Evolutionary conservation across 2,888 invertebrate species (phyloP).

Genomic region (Eristalis tenax): DNA sequence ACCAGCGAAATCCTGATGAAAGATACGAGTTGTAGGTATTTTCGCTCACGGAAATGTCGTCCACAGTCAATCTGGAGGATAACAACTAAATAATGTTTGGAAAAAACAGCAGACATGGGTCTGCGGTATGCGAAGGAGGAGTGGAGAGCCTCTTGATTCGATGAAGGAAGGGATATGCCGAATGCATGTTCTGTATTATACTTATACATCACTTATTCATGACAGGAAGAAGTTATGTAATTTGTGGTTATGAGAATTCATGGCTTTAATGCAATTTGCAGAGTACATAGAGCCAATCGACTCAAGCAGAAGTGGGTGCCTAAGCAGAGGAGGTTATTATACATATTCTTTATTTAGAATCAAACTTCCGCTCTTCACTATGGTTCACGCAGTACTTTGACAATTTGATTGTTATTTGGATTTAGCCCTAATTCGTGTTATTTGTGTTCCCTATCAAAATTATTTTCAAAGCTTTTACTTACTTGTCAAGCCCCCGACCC

Average conservation of each 20-base stretch:
- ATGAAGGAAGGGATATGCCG: neutral
- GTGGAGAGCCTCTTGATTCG: neutral
- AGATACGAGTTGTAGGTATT: constrained; percentile 6
- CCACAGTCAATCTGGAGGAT: neutral
- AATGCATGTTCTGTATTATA: neutral
- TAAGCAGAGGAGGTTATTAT: neutral
- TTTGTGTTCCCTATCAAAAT: too few species aligned
- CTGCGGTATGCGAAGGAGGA: neutral
- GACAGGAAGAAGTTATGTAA: neutral
- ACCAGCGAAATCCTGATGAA: constrained; percentile 9
- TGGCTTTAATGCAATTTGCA: neutral
- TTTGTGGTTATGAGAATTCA: neutral
- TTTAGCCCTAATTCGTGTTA: too few species aligned
- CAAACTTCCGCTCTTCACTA: too few species aligned
- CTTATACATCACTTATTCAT: neutral
- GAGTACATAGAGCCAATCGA: neutral
- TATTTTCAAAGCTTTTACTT: too few species aligned
- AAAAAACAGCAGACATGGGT: neutral
- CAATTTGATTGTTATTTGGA: neutral
- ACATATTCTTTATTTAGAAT: neutral
- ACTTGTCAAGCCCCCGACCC: too few species aligned
- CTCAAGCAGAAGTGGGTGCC: neutral
- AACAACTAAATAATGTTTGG: too few species aligned
- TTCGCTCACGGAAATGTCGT: neutral
- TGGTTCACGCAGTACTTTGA: neutral